Evolutionary conservation across 1,140 invertebrate species (phyloP).

Genomic region (Philotrypesis tridentata): DNA sequence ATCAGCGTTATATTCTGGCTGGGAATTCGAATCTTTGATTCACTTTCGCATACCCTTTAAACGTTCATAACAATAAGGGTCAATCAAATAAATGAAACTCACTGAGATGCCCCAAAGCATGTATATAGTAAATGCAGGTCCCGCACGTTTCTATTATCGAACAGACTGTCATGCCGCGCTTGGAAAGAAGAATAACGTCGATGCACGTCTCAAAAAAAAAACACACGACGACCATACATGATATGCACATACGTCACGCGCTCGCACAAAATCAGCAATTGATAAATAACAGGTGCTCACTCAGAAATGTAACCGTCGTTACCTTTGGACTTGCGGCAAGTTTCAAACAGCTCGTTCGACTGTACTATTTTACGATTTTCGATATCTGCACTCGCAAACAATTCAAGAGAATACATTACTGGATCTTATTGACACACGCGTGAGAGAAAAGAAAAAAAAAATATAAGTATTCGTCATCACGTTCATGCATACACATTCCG

Average conservation of each 20-base stretch:
- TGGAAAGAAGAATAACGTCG: conserved; percentile 2
- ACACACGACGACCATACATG: conserved; percentile 23
- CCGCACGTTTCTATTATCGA: conserved; percentile 16
- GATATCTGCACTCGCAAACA: conserved; percentile 26
- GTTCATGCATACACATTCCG: conserved; percentile 44
- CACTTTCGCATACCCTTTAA: too few species aligned
- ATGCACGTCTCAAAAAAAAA: conserved; percentile 30
- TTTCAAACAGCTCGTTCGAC: background rate
- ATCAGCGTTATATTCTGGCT: too few species aligned
- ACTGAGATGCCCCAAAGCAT: background rate
- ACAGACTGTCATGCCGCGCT: conserved; percentile 25
- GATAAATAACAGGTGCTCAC: conserved; percentile 35
- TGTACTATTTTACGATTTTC: conserved; percentile 5
- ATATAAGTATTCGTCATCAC: conserved; percentile 9
- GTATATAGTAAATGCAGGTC: conserved; percentile 14
- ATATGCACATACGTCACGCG: conserved; percentile 32
- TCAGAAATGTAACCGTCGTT: conserved; percentile 26
- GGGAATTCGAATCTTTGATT: too few species aligned
- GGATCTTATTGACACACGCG: background rate
- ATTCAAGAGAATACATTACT: conserved; percentile 19
- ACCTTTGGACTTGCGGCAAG: conserved; percentile 31
- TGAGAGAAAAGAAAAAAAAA: conserved; percentile 28
- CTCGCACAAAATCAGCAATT: conserved; percentile 19
- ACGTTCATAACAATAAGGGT: background rate
- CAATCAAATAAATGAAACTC: background rate